phyloP scores from a whole-genome alignment of 1,140 invertebrate species.

The Apis florea region DNA sequence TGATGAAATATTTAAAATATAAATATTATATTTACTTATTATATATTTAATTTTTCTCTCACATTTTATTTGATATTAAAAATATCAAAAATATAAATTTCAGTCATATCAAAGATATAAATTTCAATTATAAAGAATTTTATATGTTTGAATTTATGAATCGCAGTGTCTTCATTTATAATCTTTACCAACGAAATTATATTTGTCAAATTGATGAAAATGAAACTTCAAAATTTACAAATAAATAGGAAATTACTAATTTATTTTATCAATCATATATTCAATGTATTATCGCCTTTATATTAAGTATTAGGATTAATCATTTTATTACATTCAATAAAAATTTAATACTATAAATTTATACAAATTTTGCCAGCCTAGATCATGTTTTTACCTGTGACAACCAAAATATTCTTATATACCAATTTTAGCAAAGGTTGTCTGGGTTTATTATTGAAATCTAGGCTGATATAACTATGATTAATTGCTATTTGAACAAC shows the following conservation, averaged over 20 bases:
- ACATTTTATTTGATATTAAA: not conserved
- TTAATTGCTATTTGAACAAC: conserved; percentile 34
- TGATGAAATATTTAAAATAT: not conserved
- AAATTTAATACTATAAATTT: conserved; percentile 21
- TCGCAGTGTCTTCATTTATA: conserved; percentile 14
- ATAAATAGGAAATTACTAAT: not conserved
- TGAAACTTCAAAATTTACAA: not conserved
- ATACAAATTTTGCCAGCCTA: conserved; percentile 66
- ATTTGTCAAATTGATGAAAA: conserved; percentile 15
- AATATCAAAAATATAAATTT: too few species aligned
- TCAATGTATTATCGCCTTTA: not conserved
- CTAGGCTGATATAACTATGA: conserved; percentile 69
- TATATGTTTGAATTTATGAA: not conserved
- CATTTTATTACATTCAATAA: conserved; percentile 9
- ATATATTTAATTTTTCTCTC: not conserved
- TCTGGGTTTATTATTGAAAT: conserved; percentile 69
- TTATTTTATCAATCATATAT: conserved; percentile 15
- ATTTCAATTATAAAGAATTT: not conserved
- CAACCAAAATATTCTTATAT: conserved; percentile 69
- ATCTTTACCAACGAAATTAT: conserved; percentile 37
- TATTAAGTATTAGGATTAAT: conserved; percentile 9
- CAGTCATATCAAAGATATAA: too few species aligned
- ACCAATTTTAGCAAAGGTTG: conserved; percentile 67
- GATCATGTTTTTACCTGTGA: conserved; percentile 67
- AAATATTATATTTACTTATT: not conserved